Evolutionary conservation across 2,113 vertebrate species (phyloP).

Genomic region (Siphamia tubifer): DNA sequence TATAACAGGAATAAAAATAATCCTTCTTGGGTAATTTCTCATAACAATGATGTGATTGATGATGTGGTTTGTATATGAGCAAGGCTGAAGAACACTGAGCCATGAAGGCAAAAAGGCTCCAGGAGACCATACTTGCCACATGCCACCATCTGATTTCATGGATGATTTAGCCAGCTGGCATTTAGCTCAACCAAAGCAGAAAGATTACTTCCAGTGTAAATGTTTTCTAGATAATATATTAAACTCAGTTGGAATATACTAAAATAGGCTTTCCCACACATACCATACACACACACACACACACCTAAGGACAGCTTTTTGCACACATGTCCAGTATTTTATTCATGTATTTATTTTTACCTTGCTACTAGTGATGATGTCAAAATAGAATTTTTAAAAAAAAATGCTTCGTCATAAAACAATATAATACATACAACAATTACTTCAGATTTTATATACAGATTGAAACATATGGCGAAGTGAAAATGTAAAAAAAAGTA

Average conservation of each 20-base stretch:
- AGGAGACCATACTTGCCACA: conserved; percentile 2
- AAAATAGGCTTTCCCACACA: neutral
- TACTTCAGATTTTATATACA: neutral
- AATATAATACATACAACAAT: too few relatives aligned
- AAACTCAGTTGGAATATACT: too few relatives aligned
- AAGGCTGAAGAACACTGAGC: conserved; percentile 11
- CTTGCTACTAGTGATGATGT: too few relatives aligned
- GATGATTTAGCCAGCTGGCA: conserved; percentile 49
- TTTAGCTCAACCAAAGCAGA: conserved; percentile 26
- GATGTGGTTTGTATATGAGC: neutral
- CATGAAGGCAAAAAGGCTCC: conserved; percentile 8
- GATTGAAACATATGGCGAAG: neutral
- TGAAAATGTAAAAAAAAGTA: conserved; percentile 13
- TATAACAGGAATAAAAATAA: neutral
- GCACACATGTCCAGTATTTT: too few relatives aligned
- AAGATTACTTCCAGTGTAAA: conserved; percentile 8
- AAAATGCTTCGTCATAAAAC: too few relatives aligned
- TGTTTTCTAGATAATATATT: conserved; percentile 20
- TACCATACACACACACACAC: too few relatives aligned
- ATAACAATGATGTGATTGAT: neutral
- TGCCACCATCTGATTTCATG: conserved; percentile 49
- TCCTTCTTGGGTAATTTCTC: neutral
- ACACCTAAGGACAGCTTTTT: too few relatives aligned
- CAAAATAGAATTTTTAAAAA: too few relatives aligned
- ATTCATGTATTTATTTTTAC: too few relatives aligned